A percentile compares a stretch with the other conserved stretches of the same genome.
phyloP scores from a whole-genome alignment of 2,888 invertebrate genomes.

The Ametastegia equiseti region DNA sequence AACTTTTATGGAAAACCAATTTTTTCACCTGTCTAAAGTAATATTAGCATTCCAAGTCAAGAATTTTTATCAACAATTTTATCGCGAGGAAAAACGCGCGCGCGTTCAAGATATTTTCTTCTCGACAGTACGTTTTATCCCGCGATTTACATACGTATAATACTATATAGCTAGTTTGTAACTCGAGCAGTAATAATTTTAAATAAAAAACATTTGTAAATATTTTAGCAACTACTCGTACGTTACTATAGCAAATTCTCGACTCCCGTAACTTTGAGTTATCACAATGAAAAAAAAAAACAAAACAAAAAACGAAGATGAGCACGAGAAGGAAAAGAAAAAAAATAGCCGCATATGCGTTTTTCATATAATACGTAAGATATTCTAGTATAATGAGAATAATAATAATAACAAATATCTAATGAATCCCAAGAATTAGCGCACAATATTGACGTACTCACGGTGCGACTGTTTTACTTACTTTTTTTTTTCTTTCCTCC shows the following conservation, averaged over 20 bases:
- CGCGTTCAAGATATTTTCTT: background rate
- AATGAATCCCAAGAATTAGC: background rate
- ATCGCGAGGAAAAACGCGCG: background rate
- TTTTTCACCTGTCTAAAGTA: slow-evolving; percentile 17
- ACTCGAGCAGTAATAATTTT: slow-evolving; percentile 33
- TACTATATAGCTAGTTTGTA: slow-evolving; percentile 30
- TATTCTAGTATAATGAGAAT: background rate
- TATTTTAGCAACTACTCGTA: slow-evolving; percentile 19
- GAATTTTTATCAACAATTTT: slow-evolving; percentile 13
- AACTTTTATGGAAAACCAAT: slow-evolving; percentile 7
- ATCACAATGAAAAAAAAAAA: no score
- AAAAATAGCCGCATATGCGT: background rate
- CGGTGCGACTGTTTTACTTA: background rate
- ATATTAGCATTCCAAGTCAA: slow-evolving; percentile 37
- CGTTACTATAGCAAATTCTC: background rate
- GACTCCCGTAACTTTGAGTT: background rate
- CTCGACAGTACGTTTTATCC: background rate
- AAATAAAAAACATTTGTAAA: slow-evolving; percentile 39
- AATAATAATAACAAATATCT: no score
- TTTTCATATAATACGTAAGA: background rate
- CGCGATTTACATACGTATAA: no score
- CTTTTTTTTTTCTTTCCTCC: background rate
- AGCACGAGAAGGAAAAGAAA: no score
- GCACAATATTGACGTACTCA: slow-evolving; percentile 11
- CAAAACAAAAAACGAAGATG: no score